phyloP scores from a whole-genome alignment of 2,888 invertebrate genomes.

The Hymenopus coronatus region DNA sequence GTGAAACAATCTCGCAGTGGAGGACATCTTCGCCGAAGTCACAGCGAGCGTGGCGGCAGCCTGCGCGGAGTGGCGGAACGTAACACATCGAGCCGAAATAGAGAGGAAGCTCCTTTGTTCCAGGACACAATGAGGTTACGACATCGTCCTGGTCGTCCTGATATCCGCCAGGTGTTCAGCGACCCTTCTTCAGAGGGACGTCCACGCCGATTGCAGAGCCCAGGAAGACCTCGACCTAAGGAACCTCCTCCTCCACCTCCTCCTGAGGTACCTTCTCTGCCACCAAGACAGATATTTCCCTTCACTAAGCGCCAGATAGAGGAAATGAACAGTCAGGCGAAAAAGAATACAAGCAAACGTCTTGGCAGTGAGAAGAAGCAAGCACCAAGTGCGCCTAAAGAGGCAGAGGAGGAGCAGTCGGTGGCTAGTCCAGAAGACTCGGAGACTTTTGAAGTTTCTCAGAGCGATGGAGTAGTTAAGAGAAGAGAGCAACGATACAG shows the following conservation, averaged over 20 bases:
- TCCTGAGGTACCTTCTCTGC: constrained; percentile 36
- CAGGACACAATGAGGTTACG: constrained; percentile 83
- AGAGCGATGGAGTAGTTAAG: background rate
- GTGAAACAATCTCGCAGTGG: background rate
- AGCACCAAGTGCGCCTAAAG: background rate
- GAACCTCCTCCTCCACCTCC: constrained; percentile 53
- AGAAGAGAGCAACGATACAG: constrained; percentile 33
- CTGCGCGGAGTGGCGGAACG: background rate
- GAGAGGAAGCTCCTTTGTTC: constrained; percentile 52
- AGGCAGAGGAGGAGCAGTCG: background rate
- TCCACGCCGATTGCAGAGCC: constrained; percentile 31
- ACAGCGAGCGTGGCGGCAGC: constrained; percentile 49
- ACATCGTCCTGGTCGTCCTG: constrained; percentile 49
- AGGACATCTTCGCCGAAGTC: constrained; percentile 43
- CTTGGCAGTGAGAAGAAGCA: background rate
- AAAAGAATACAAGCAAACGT: background rate
- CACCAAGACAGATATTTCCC: constrained; percentile 39
- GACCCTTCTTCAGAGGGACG: constrained; percentile 39
- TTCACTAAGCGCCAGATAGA: constrained; percentile 39
- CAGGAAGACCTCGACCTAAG: constrained; percentile 44
- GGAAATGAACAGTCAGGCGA: constrained; percentile 35
- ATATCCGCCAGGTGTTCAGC: constrained; percentile 62
- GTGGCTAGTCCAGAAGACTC: background rate
- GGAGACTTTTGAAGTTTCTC: background rate
- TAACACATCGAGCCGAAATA: background rate